Base-by-base conservation (phyloP, 2,113 vertebrate species). In the Limanda limanda region DNA sequence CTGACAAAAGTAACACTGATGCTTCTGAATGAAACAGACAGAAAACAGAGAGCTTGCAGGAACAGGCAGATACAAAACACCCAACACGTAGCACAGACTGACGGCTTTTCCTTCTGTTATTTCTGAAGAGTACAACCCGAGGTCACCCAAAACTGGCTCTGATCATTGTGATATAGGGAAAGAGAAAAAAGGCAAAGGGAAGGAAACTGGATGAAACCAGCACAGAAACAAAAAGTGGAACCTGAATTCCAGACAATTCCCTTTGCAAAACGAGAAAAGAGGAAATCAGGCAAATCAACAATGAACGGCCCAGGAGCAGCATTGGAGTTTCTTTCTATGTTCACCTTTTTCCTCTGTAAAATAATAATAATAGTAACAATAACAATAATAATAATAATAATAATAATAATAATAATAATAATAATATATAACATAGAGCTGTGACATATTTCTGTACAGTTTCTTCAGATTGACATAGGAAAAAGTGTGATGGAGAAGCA, bases 1-100 rank as follows among this genome's bases (percentile, higher is more conserved):
- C 92, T 95, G 78, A 85, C 21, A 65, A 51, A 65, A 51, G 86
- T 96, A 96, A 96, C 95, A 97, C 96, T 96, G 95, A 95, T 91
- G 89, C 92, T 88, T 91, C 73, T 74, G 70, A 78, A 88, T 86
- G 79, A 79, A 78, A 81, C 5, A 64, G 52, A 51, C 25, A 45
- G 13, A 52, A 47, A 86, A 60, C 21, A 20, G 18, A 52, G 71
- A 31, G 55, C 56, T 35, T 20, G 68, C 52, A 61, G 56, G 58
- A 40, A 74, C 68, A 77, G 27, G 45, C 20, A 23, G 47, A 66
- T 37, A 55, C 52, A 60, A 76, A 40, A 85, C 70, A 10, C 45
- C 23, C 0, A 25, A 57, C 3, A 9, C n/a, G 8, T 9, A 52
- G 37, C 10, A 27, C 65, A 15, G 56, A 68, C 21, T 20, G 1